phyloP scores from a whole-genome alignment of 1,140 invertebrate genomes.

The Camponotus floridanus region DNA sequence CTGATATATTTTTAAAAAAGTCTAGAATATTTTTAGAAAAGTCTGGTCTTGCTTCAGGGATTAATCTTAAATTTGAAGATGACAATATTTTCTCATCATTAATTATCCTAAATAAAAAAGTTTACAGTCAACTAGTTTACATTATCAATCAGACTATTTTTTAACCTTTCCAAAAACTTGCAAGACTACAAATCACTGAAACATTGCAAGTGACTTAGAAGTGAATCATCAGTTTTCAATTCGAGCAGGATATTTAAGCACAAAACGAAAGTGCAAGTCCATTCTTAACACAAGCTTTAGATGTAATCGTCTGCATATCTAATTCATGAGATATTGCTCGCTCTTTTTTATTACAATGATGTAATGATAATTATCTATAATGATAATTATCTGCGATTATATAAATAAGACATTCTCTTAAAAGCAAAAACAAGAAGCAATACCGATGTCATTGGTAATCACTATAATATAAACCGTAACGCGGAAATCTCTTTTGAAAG shows the following conservation, averaged over 20 bases:
- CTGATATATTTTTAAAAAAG: too few relatives aligned
- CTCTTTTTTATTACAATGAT: conserved; percentile 14
- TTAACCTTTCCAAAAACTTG: conserved; percentile 13
- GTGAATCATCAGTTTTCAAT: neutral
- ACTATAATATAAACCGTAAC: conserved; percentile 46
- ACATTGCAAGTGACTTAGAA: neutral
- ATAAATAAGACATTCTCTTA: conserved; percentile 43
- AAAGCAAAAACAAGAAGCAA: conserved; percentile 27
- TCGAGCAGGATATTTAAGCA: neutral
- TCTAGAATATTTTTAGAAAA: neutral
- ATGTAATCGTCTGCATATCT: neutral
- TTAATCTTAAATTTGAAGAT: conserved; percentile 13
- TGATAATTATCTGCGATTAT: conserved; percentile 49
- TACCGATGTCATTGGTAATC: conserved; percentile 46
- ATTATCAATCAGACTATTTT: conserved; percentile 11
- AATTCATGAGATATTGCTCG: neutral
- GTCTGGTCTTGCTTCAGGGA: neutral
- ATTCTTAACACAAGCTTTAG: neutral
- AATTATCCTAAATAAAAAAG: neutral
- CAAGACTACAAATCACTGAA: neutral
- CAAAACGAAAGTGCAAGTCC: neutral
- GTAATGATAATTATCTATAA: conserved; percentile 10
- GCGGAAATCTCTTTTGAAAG: conserved; percentile 26
- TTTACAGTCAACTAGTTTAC: neutral
- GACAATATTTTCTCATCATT: neutral